Evolutionary conservation across 1,140 invertebrate species (phyloP), one percentile per base, ranked within the genome.

Genomic region (Platorchestia sp.): DNA sequence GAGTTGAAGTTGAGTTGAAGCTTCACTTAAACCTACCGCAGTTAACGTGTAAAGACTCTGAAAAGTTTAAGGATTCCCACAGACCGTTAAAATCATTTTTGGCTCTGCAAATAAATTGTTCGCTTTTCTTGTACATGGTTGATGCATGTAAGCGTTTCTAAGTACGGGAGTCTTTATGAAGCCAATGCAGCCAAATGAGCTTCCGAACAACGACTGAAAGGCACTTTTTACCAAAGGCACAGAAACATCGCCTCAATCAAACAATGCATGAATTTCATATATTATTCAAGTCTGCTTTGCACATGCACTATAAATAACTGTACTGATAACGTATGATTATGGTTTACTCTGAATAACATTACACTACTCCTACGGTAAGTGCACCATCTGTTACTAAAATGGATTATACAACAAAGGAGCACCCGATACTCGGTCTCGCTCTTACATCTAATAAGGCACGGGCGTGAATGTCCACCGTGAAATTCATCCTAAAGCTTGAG

Each of bases 401-500:
- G 59, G 7, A 36, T 36, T 22, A 75, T 75, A 22, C 14, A 10
- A 75, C 14, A 75, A 36, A 75, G 59, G 59, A 75, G 59, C 59
- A 75, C 59, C 59, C 36, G 7, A 14, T 75, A 27, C 59, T 75
- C 47, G 47, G 59, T 75, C 27, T 89, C 36, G 87, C 5, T 44
- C 87, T 89, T 89, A 89, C 43, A 16, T 14, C 87, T 89, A 89
- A 89, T 89, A 89, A 89, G 87, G 87, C 87, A 89, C 87, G 87
- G 59, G 87, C 43, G 87, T 89, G 87, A 89, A 89, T 27, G 27
- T 42, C 87, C 87, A 89, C 87, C 87, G 59, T 75, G 10, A 89
- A 27, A 41, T 27, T 89, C 41, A 16, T 89, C 87, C 1, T 89
- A 6, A 44, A 89, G 36, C 36, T 89, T 89, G 43, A 42, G 43